Percentiles rank a stretch among this genome's conserved stretches.
Evolutionary conservation across 2,888 invertebrate species (phyloP).

Genomic region (Mimachlamys varia): DNA sequence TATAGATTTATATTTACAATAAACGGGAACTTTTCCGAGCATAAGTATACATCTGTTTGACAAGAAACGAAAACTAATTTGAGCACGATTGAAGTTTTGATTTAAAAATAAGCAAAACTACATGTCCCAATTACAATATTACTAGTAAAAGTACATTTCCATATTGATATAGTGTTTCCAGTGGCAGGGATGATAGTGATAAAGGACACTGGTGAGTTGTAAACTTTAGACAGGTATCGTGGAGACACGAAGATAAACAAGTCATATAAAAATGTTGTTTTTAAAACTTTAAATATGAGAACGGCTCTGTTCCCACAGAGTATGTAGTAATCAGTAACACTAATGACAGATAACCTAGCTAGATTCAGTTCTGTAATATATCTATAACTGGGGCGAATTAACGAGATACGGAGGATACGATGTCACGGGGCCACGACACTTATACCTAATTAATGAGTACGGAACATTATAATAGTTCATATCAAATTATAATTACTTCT

Average conservation of each 20-base stretch:
- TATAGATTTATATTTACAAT: no score
- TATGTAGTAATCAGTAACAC: not conserved
- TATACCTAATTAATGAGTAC: conserved; percentile 23
- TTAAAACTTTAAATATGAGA: not conserved
- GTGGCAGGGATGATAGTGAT: no score
- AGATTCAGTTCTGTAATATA: not conserved
- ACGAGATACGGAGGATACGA: not conserved
- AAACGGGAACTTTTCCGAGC: no score
- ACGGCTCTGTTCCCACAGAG: not conserved
- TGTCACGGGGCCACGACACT: not conserved
- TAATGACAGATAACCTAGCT: not conserved
- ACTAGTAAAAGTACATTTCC: no score
- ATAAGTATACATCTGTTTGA: no score
- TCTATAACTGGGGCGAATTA: conserved; percentile 8
- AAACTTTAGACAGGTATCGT: no score
- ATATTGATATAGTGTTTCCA: no score
- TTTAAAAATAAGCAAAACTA: no score
- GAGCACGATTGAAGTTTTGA: no score
- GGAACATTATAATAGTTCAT: conserved; percentile 14
- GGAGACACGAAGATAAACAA: not conserved
- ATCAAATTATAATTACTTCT: conserved; percentile 34
- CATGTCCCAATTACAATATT: no score
- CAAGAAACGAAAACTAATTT: no score
- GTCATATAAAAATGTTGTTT: not conserved
- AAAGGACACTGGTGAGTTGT: no score